Evolutionary conservation across 2,888 invertebrate genomes (phyloP).

Genomic region (Mythimna pallens): DNA sequence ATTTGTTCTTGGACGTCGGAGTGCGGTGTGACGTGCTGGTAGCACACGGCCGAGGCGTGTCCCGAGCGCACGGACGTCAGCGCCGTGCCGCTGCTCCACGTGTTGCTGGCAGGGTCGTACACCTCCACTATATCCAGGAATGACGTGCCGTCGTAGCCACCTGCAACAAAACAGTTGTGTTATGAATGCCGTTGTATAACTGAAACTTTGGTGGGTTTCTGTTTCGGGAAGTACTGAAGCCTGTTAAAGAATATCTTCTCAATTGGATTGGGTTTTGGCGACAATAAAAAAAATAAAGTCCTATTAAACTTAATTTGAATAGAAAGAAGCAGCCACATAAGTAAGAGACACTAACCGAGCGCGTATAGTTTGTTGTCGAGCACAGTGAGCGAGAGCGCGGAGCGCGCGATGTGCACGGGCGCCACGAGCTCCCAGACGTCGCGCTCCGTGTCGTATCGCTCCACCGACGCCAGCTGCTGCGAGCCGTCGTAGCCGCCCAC

Average conservation of each 20-base stretch:
- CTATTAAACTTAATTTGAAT: too few species aligned
- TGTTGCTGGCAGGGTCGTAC: slow-evolving; percentile 94
- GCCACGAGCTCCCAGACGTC: slow-evolving; percentile 95
- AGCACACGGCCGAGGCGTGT: slow-evolving; percentile 97
- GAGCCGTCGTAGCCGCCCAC: slow-evolving; percentile 98
- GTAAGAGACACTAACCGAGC: slow-evolving; percentile 91
- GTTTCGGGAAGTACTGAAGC: neutral
- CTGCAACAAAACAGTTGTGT: slow-evolving; percentile 82
- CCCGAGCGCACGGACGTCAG: slow-evolving; percentile 97
- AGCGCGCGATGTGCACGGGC: slow-evolving; percentile 94
- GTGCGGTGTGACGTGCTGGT: slow-evolving; percentile 92
- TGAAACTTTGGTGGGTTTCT: neutral
- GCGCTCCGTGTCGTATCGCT: slow-evolving; percentile 96
- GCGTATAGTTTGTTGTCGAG: slow-evolving; percentile 97
- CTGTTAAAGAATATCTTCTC: too few species aligned
- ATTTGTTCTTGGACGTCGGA: slow-evolving; percentile 64
- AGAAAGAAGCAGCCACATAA: neutral
- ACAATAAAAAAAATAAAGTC: too few species aligned
- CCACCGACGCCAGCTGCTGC: slow-evolving; percentile 95
- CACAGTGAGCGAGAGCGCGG: slow-evolving; percentile 96
- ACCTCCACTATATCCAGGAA: slow-evolving; percentile 97
- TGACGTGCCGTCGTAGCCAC: slow-evolving; percentile 96
- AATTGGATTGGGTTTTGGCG: too few species aligned
- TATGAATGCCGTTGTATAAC: neutral
- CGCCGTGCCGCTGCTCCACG: slow-evolving; percentile 94